These are phyloP conservation scores for Hycleus phaleratus DNA, from an alignment of 1,140 invertebrate species.

Conservation along the genomic window DNA sequence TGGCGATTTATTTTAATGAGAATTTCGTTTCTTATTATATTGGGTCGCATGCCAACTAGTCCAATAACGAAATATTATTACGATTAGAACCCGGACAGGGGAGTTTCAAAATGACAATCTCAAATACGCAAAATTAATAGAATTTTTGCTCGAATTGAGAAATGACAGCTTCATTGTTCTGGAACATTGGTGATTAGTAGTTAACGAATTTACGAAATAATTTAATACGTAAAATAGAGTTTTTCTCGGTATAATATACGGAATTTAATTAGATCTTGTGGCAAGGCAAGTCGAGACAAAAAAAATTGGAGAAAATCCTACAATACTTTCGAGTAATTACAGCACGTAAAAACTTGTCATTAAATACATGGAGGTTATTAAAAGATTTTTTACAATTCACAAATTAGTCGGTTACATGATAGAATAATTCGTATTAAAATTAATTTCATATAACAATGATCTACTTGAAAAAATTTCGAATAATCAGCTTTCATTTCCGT, in stretches of 20 bases:
- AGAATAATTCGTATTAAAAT: slow-evolving; percentile 8
- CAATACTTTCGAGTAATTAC: slow-evolving; percentile 4
- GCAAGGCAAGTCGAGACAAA: not conserved
- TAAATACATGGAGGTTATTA: slow-evolving; percentile 14
- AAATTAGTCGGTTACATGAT: slow-evolving; percentile 12
- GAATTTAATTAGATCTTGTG: not conserved
- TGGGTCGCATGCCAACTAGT: slow-evolving; percentile 14
- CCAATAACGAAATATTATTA: slow-evolving; percentile 10
- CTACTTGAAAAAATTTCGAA: too few relatives aligned
- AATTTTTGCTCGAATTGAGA: too few relatives aligned
- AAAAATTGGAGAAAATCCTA: too few relatives aligned
- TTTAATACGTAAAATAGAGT: too few relatives aligned
- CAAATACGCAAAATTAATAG: too few relatives aligned
- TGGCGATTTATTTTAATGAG: slow-evolving; percentile 16
- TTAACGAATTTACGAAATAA: too few relatives aligned
- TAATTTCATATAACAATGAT: not conserved
- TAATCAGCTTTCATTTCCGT: too few relatives aligned
- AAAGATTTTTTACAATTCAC: slow-evolving; percentile 9
- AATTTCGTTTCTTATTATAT: slow-evolving; percentile 9
- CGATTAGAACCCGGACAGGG: too few relatives aligned
- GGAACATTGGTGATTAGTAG: too few relatives aligned
- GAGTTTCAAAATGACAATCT: too few relatives aligned
- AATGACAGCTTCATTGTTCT: too few relatives aligned
- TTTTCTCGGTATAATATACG: too few relatives aligned
- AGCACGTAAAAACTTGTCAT: slow-evolving; percentile 8